A percentile compares a stretch with the other conserved stretches of the same genome.
phyloP scores from a whole-genome alignment of 2,797 vertebrate species.

The Hylomyscus alleni region DNA sequence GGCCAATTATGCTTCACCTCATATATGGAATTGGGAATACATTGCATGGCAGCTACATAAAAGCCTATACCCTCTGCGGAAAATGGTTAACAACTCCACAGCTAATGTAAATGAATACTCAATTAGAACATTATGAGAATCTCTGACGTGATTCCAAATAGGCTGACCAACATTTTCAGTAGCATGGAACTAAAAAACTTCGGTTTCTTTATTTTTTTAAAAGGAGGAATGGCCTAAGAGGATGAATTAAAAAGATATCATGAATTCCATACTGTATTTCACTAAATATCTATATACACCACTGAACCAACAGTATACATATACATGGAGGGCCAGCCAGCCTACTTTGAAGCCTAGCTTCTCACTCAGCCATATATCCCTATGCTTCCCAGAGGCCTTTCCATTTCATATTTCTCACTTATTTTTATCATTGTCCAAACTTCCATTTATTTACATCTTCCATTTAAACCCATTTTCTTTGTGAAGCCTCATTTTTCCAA shows the following conservation, averaged over 20 bases:
- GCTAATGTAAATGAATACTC: slow-evolving; percentile 11
- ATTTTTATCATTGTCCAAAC: background rate
- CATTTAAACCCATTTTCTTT: background rate
- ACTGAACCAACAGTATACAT: background rate
- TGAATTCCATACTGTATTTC: background rate
- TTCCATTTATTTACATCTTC: background rate
- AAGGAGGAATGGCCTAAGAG: background rate
- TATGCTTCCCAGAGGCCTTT: background rate
- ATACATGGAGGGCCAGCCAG: background rate
- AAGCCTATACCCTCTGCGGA: background rate
- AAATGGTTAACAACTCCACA: slow-evolving; percentile 32
- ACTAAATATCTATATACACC: background rate
- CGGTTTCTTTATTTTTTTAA: too few relatives aligned
- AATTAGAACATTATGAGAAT: slow-evolving; percentile 11
- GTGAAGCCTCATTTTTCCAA: background rate
- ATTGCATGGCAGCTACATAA: background rate
- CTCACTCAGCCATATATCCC: background rate
- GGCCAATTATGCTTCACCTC: slow-evolving; percentile 49
- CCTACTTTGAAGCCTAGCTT: background rate
- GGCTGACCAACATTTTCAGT: background rate
- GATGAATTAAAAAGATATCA: slow-evolving; percentile 11
- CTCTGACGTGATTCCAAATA: background rate
- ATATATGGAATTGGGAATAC: slow-evolving; percentile 29
- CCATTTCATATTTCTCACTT: background rate
- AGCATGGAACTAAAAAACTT: background rate